A percentile compares a stretch with the other conserved stretches of the same genome.
Evolutionary conservation across 2,797 vertebrate genomes (phyloP).

Genomic region (Tragopan temminckii): DNA sequence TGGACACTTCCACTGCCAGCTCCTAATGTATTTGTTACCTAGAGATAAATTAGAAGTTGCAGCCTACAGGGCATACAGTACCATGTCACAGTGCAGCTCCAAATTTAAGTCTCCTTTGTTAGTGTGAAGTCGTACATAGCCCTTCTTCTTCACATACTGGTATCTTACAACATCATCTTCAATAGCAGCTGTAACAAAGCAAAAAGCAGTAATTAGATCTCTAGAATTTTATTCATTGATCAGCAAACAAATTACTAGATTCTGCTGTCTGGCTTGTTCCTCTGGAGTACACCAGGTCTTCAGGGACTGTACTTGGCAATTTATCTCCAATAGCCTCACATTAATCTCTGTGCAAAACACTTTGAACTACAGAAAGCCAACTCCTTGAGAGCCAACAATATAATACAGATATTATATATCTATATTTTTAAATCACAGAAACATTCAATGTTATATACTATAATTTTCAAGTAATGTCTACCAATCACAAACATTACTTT

Average conservation of each 20-base stretch:
- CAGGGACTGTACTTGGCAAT: neutral
- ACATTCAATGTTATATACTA: neutral
- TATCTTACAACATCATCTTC: conserved; percentile 93
- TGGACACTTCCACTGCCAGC: neutral
- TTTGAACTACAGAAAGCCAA: conserved; percentile 4
- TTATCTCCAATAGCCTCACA: neutral
- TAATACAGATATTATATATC: neutral
- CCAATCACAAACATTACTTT: neutral
- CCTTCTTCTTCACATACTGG: conserved; percentile 96
- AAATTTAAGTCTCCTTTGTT: conserved; percentile 94
- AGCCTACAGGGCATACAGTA: conserved; percentile 48
- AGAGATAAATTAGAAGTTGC: neutral
- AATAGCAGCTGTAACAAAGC: conserved; percentile 86
- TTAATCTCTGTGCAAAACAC: conserved; percentile 5
- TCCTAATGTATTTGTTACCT: neutral
- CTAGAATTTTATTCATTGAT: neutral
- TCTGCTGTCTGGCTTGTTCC: neutral
- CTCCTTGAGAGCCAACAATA: neutral
- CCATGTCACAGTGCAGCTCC: conserved; percentile 96
- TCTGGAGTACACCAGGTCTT: neutral
- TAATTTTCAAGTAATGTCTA: conserved; percentile 35
- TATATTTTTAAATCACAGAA: conserved; percentile 31
- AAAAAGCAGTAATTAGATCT: conserved; percentile 17
- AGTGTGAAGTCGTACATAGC: conserved; percentile 94
- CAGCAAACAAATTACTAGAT: neutral